Conservation (phyloP, 2,888 invertebrate species). For the Nemurella pictetii region DNA sequence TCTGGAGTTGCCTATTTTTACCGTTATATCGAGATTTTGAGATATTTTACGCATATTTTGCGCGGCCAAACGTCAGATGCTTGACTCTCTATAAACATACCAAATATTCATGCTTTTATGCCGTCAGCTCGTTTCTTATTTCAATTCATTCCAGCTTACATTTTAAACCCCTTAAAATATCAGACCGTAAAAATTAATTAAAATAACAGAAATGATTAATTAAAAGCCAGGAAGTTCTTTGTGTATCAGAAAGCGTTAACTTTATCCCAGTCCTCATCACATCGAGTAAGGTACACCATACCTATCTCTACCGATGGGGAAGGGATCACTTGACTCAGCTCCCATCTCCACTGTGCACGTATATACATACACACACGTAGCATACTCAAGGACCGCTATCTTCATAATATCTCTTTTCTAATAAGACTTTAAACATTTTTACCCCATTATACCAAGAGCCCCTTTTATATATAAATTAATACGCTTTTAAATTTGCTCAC, state of each 20-base stretch:
- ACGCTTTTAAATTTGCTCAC: not conserved
- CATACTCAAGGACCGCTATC: not conserved
- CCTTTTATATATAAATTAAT: constrained; percentile 15
- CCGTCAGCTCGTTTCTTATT: no score
- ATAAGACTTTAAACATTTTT: constrained; percentile 10
- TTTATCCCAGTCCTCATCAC: not conserved
- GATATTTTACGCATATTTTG: no score
- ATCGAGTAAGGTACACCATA: not conserved
- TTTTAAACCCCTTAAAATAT: not conserved
- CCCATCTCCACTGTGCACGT: not conserved
- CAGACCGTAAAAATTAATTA: not conserved
- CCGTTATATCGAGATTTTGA: no score
- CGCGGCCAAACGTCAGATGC: no score
- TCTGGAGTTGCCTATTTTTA: no score
- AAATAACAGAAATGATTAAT: not conserved
- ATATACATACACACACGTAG: not conserved
- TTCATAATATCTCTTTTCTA: constrained; percentile 5
- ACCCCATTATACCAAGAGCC: constrained; percentile 13
- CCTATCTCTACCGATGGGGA: not conserved
- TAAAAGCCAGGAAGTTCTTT: not conserved
- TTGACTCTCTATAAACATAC: no score
- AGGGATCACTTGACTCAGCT: not conserved
- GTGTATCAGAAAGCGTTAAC: not conserved
- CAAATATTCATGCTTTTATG: no score
- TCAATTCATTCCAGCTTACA: not conserved